Percentiles rank a stretch among this genome's conserved stretches.
These are phyloP conservation scores for Sitta europaea DNA, from an alignment of 2,113 vertebrate species.

Conservation along the genomic window DNA sequence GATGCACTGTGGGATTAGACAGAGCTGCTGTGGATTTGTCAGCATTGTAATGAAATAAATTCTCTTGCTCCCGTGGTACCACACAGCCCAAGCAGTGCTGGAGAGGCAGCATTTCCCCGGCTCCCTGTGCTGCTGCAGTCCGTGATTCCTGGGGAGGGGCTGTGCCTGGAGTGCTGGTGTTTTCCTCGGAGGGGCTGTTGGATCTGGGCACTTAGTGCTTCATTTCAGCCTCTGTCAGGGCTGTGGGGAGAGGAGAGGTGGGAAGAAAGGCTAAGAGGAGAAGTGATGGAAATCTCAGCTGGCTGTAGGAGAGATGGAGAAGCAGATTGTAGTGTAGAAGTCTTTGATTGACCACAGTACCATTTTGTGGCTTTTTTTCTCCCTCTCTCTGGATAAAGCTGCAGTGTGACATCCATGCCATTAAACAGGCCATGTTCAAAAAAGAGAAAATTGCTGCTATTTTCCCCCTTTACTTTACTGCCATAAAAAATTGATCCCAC, in stretches of 20 bases:
- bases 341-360: conserved; percentile 70
- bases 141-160: not conserved
- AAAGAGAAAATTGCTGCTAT: conserved; percentile 83
- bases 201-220: not conserved
- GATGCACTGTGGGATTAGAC: not conserved
- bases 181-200: not conserved
- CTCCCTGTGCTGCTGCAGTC: not conserved
- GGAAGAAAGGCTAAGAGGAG: not conserved
- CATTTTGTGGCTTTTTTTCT: conserved; percentile 68
- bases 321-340: conserved; percentile 51
- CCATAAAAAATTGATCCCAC: conserved; percentile 82
- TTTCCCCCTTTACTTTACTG: conserved; percentile 80
- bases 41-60: not conserved
- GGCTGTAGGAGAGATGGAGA: not conserved
- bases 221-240: not conserved
- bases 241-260: not conserved
- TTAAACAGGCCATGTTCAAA: conserved; percentile 78
- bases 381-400: conserved; percentile 67
- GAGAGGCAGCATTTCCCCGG: not conserved
- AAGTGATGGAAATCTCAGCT: conserved; percentile 48
- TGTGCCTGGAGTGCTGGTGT: accelerated
- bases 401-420: conserved; percentile 75
- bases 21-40: not conserved
- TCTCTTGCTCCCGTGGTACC: accelerated
- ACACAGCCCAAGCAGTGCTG: accelerated